A percentile compares a stretch with the other conserved stretches of the same genome.
Conservation (phyloP, 37 sponge, comb jelly and placozoan species). For the Halisarca cf. caerulea region DNA sequence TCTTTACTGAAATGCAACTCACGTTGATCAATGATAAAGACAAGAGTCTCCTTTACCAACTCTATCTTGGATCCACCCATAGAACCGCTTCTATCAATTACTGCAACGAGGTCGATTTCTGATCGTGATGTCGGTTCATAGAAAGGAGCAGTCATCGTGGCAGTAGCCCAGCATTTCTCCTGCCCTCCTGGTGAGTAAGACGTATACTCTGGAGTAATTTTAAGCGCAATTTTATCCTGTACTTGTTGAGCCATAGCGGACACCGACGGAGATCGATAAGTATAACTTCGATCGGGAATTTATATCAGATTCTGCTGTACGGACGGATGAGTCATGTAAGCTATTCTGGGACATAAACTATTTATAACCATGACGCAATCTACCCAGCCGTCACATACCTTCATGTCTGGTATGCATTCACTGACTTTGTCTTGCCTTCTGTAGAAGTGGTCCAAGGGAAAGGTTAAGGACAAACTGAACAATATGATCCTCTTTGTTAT, state of each 20-base stretch:
- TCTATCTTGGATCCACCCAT: conserved; percentile 79
- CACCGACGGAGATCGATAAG: too few relatives aligned
- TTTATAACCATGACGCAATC: too few relatives aligned
- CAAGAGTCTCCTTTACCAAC: conserved; percentile 84
- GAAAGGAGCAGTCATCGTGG: conserved; percentile 75
- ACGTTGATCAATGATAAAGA: conserved; percentile 88
- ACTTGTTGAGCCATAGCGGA: not conserved
- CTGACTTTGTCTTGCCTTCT: too few relatives aligned
- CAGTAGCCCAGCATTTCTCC: conserved; percentile 72
- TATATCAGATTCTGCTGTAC: too few relatives aligned
- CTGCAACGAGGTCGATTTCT: conserved; percentile 86
- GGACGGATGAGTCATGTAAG: too few relatives aligned
- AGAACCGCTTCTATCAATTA: conserved; percentile 88
- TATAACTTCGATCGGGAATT: too few relatives aligned
- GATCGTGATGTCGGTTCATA: conserved; percentile 76
- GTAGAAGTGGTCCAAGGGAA: conserved; percentile 98
- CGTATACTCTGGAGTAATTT: conserved; percentile 44
- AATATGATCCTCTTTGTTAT: conserved; percentile 89
- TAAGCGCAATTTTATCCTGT: not conserved
- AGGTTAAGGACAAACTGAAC: conserved; percentile 94
- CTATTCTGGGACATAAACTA: too few relatives aligned
- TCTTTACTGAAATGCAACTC: too few relatives aligned
- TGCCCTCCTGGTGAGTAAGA: conserved; percentile 45
- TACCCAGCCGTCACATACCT: too few relatives aligned
- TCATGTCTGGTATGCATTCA: too few relatives aligned